Evolutionary conservation across 2,888 invertebrate genomes (phyloP), one percentile per base, ranked within the genome.

Genomic region (Noctua pronuba): DNA sequence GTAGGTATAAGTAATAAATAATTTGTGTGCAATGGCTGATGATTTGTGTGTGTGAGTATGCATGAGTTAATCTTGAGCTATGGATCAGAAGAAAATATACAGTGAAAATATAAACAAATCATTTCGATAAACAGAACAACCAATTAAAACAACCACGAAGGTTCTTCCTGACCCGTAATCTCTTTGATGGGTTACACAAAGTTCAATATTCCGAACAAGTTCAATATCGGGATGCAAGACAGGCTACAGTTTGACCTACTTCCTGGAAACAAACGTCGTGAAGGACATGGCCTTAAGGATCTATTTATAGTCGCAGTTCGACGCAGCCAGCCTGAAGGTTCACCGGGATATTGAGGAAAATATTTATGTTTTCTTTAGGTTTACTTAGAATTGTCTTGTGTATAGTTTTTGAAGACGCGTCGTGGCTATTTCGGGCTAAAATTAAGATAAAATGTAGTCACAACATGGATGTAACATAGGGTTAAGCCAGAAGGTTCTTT

Each of bases 191-290:
- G 16, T 24, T 71, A 41, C 31, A 35, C 28, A 21, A 78, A 83
- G 67, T 73, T 73, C 38, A 55, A 75, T 72, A 60, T 83, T 82
- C 70, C 46, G 11, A n/a, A 38, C 71, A 77, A 80, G 58, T 64
- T 75, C 52, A 69, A 66, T 58, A 78, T 55, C 13, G n/a, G 58
- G 31, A 85, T 77, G 74, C 78, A 79, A 67, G 65, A 24, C 28
- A 70, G 49, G 67, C n/a, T 64, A 46, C 73, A 68, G 62, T 77
- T 78, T 90, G 89, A 89, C 90, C 90, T 89, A 90, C 75, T 88
- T 88, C 77, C 77, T 64, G 28, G n/a, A 21, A 72, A 74, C 35
- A 82, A 80, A 68, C 21, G 38, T 35, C 38, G 62, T 66, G 81
- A 88, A 90, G 90, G 90, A 13, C 82, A 73, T 46, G 64, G 58